A percentile compares a stretch with the other conserved stretches of the same genome.
These are phyloP conservation scores for Lepus oiostolus DNA, from an alignment of 2,797 vertebrate species.

Conservation along the genomic window DNA sequence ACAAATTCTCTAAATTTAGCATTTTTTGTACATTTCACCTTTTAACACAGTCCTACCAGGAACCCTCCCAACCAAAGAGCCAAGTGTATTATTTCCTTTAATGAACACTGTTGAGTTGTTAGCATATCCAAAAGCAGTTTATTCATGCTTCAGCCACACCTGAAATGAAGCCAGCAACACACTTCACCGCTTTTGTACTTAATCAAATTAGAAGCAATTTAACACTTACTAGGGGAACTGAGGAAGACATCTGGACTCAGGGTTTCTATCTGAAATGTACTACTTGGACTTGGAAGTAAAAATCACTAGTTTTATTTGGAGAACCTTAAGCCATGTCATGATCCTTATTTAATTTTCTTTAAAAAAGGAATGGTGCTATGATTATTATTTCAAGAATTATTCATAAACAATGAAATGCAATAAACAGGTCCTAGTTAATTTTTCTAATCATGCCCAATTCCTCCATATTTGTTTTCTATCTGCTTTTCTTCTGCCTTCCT, in stretches of 20 bases:
- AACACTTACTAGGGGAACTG: neutral
- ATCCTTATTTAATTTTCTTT: neutral
- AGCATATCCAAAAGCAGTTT: slow-evolving; percentile 63
- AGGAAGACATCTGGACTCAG: slow-evolving; percentile 17
- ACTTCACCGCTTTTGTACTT: slow-evolving; percentile 59
- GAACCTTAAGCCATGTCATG: neutral
- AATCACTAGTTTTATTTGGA: neutral
- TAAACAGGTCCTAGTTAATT: neutral
- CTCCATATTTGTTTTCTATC: neutral
- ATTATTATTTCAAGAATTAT: neutral
- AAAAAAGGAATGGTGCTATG: neutral
- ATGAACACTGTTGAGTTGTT: slow-evolving; percentile 67
- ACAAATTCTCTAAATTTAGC: slow-evolving; percentile 37
- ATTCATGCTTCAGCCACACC: slow-evolving; percentile 36
- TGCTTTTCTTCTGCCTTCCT: neutral
- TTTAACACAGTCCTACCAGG: slow-evolving; percentile 16
- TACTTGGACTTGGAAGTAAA: slow-evolving; percentile 8
- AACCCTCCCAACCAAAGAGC: slow-evolving; percentile 40
- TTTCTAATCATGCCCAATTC: neutral
- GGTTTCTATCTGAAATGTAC: neutral
- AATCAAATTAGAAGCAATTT: slow-evolving; percentile 70
- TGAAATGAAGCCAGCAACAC: slow-evolving; percentile 64
- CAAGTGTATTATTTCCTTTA: slow-evolving; percentile 61
- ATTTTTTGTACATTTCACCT: slow-evolving; percentile 8
- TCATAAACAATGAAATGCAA: neutral